phyloP scores from a whole-genome alignment of 2,113 vertebrate genomes.

The Callopanchax toddi region DNA sequence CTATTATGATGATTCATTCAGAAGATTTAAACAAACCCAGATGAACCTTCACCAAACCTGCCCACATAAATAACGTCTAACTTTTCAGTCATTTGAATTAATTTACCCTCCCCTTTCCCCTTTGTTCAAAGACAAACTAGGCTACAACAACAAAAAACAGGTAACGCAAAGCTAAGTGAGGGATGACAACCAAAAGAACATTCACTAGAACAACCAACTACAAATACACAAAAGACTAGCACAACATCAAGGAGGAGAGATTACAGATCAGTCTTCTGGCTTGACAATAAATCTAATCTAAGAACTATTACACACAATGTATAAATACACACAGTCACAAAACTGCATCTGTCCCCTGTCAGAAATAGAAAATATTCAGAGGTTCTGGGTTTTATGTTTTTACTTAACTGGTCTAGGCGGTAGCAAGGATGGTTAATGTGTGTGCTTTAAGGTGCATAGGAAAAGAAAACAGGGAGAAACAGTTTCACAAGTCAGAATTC shows the following conservation, averaged over 20 bases:
- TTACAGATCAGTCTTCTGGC: conserved; percentile 42
- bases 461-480: conserved; percentile 95
- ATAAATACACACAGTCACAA: conserved; percentile 23
- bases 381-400: conserved; percentile 73
- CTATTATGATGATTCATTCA: conserved; percentile 37
- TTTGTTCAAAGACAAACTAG: too few relatives aligned
- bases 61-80: conserved; percentile 21
- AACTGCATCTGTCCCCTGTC: conserved; percentile 36
- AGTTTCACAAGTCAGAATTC: conserved; percentile 96
- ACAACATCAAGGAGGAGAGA: conserved; percentile 64
- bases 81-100: background rate
- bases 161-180: conserved; percentile 32
- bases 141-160: conserved; percentile 5
- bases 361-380: conserved; percentile 29
- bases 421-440: conserved; percentile 99
- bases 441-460: conserved; percentile 96
- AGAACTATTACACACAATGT: conserved; percentile 1
- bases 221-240: conserved; percentile 69
- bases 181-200: conserved; percentile 74
- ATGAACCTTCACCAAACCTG: conserved; percentile 31
- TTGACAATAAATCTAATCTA: conserved; percentile 58
- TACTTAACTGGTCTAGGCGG: conserved; percentile 99
- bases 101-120: conserved; percentile 23
- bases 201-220: conserved; percentile 70
- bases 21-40: conserved; percentile 30